Percentiles rank a stretch among this genome's conserved stretches.
These are phyloP conservation scores for Phyllopteryx taeniolatus DNA, from an alignment of 2,113 vertebrate genomes.

Conservation along the genomic window DNA sequence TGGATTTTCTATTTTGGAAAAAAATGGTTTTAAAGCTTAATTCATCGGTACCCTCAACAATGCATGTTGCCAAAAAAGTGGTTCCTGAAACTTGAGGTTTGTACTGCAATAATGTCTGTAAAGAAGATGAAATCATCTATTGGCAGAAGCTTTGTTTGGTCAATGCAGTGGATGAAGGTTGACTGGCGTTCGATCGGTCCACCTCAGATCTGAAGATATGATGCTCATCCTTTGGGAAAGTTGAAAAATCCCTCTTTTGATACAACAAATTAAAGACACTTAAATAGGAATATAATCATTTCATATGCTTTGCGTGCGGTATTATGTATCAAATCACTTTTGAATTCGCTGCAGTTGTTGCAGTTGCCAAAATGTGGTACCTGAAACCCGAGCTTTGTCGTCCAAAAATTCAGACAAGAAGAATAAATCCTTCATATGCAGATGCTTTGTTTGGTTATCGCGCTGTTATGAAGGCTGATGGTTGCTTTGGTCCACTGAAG, in stretches of 20 bases:
- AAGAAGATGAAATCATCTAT: not conserved
- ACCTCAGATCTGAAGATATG: not conserved
- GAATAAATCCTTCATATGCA: not conserved
- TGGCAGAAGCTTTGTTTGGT: not conserved
- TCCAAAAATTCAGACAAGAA: not conserved
- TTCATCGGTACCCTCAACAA: not conserved
- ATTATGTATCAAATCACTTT: not conserved
- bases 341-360: not conserved
- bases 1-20: not conserved
- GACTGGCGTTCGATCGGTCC: not conserved
- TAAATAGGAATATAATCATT: not conserved
- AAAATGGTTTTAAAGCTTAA: not conserved
- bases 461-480: not conserved
- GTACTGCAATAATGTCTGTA: not conserved
- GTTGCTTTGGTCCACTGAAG: not conserved
- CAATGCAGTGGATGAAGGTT: not conserved
- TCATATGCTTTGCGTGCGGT: not conserved
- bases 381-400: not conserved
- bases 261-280: not conserved
- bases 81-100: not conserved
- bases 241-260: not conserved
- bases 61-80: not conserved
- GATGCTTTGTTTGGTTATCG: not conserved
- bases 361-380: not conserved
- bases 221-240: too few species aligned